Evolutionary conservation across 2,113 vertebrate genomes (phyloP).

Genomic region (Corythaeola cristata): DNA sequence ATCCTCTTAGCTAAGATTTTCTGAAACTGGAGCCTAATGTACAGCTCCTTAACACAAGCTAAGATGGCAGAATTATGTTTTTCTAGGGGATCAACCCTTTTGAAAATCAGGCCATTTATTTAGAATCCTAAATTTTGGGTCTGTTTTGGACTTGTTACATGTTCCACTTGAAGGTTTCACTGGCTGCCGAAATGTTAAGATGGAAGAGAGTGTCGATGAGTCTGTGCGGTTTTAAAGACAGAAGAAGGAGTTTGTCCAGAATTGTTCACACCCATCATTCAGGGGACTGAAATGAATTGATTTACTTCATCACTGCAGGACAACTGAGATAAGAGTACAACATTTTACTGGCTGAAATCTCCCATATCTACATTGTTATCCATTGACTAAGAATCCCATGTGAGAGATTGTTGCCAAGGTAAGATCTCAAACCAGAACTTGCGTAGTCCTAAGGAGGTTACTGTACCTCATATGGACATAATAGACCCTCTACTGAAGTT

Average conservation of each 20-base stretch:
- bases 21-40: background rate
- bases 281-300: background rate
- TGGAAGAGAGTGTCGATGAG: background rate
- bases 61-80: background rate
- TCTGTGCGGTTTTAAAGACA: background rate
- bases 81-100: background rate
- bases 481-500: background rate
- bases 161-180: background rate
- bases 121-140: background rate
- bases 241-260: background rate
- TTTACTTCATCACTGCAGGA: background rate
- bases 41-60: background rate
- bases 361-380: too few relatives aligned
- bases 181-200: background rate
- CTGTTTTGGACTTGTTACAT: background rate
- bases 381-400: background rate
- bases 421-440: background rate
- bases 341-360: background rate
- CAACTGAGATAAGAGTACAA: background rate
- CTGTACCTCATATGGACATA: background rate
- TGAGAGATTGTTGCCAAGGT: fast-evolving
- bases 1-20: constrained; percentile 3
- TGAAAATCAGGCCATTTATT: background rate
- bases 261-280: background rate
- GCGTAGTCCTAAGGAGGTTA: background rate